Conservation (phyloP, 1,140 invertebrate species). For the Nebria ingens region DNA sequence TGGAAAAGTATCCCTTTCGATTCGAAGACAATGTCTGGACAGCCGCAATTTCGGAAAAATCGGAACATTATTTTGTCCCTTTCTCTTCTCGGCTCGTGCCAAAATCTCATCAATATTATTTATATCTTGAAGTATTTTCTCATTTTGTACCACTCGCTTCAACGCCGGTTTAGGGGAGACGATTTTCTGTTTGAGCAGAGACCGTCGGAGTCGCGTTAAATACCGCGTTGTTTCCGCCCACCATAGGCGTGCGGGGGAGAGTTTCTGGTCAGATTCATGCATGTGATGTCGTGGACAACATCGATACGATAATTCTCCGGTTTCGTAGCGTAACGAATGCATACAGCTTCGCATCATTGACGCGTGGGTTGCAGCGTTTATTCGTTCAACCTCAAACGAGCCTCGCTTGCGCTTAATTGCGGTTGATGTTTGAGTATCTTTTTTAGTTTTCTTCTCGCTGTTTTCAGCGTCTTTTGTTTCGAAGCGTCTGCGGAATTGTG, state of each 20-base stretch:
- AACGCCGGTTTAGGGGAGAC: conserved; percentile 15
- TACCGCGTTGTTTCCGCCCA: conserved; percentile 30
- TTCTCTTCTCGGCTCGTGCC: conserved; percentile 18
- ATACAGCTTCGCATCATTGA: conserved; percentile 27
- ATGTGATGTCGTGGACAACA: conserved; percentile 12
- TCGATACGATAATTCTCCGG: conserved; percentile 11
- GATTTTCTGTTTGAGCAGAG: conserved; percentile 26
- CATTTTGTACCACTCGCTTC: conserved; percentile 1
- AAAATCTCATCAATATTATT: conserved; percentile 27
- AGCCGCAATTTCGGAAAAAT: conserved; percentile 29
- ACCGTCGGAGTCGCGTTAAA: conserved; percentile 19
- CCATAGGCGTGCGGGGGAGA: conserved; percentile 21
- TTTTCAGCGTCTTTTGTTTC: conserved; percentile 24
- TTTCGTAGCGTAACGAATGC: conserved; percentile 11
- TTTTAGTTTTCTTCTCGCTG: conserved; percentile 20
- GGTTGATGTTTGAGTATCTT: conserved; percentile 16
- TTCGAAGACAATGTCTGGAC: conserved; percentile 15
- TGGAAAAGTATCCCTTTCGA: neutral
- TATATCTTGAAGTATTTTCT: conserved; percentile 11
- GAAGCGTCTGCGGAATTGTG: conserved; percentile 28
- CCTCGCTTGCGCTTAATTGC: conserved; percentile 20
- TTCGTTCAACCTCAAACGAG: conserved; percentile 32
- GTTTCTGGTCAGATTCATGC: conserved; percentile 13
- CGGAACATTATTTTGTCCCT: conserved; percentile 21
- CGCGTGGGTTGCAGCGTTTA: conserved; percentile 41